phyloP scores from a whole-genome alignment of 2,797 vertebrate genomes.

The Lagorchestes hirsutus region DNA sequence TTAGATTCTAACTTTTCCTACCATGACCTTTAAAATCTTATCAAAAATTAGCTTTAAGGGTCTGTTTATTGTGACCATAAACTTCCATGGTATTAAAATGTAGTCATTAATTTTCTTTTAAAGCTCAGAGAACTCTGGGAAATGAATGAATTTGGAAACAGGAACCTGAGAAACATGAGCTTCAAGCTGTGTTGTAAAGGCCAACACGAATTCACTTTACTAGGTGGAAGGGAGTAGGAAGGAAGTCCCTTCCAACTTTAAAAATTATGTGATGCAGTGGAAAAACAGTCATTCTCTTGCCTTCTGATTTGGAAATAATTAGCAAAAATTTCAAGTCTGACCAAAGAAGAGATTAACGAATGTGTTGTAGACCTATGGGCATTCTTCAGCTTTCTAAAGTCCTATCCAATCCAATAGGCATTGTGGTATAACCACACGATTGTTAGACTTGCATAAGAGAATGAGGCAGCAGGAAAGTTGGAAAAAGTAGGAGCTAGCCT shows the following conservation, averaged over 20 bases:
- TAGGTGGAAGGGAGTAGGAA: neutral
- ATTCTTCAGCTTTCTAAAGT: neutral
- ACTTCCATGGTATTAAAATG: neutral
- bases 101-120: neutral
- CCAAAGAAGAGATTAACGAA: neutral
- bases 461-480: neutral
- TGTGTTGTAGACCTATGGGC: neutral
- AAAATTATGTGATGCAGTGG: neutral
- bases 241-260: neutral
- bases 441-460: neutral
- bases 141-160: neutral
- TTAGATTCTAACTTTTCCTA: neutral
- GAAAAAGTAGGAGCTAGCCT: neutral
- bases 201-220: neutral
- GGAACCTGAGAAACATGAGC: neutral
- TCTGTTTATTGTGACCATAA: neutral
- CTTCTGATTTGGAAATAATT: neutral
- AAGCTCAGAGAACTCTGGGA: neutral
- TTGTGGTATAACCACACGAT: neutral
- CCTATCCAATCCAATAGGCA: neutral
- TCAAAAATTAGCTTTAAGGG: neutral
- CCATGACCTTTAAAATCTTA: neutral
- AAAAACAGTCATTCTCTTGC: neutral
- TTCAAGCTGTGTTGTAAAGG: neutral
- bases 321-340: neutral